These are phyloP conservation scores for Ephestia elutella DNA, from an alignment of 1,140 invertebrate species.

Conservation along the genomic window DNA sequence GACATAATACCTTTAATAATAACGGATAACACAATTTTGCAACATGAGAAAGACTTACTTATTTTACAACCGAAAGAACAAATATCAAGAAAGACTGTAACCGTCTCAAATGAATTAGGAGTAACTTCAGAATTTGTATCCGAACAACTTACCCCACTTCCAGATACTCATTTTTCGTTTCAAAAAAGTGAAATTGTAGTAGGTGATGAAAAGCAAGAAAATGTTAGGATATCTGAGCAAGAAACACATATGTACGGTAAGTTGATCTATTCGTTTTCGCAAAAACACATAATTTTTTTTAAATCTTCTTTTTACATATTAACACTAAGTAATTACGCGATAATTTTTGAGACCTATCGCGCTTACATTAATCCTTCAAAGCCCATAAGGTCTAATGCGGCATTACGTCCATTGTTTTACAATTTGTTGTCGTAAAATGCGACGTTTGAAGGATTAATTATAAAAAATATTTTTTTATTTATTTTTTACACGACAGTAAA, in stretches of 20 bases:
- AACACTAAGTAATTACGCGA: too few species aligned
- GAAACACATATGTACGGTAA: slow-evolving; percentile 38
- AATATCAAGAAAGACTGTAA: slow-evolving; percentile 30
- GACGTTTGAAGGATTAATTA: too few species aligned
- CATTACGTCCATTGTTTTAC: too few species aligned
- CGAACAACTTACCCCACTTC: slow-evolving; percentile 34
- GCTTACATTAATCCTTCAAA: too few species aligned
- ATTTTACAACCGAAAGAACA: slow-evolving; percentile 34
- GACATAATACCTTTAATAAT: slow-evolving; percentile 43
- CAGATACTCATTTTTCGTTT: slow-evolving; percentile 22
- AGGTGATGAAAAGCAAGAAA: slow-evolving; percentile 23
- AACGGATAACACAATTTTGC: slow-evolving; percentile 44
- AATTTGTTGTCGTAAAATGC: too few species aligned
- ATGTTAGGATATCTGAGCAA: slow-evolving; percentile 31
- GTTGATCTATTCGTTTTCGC: slow-evolving; percentile 13
- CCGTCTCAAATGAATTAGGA: slow-evolving; percentile 37
- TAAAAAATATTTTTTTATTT: too few species aligned
- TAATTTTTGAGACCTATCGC: too few species aligned
- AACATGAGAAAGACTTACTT: slow-evolving; percentile 44
- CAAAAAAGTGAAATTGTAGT: slow-evolving; percentile 23
- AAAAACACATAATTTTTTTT: neutral
- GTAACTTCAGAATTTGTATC: slow-evolving; percentile 36
- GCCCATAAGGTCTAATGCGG: too few species aligned
- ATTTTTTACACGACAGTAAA: too few species aligned
- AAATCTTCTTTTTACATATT: too few species aligned